Evolutionary conservation across 2,797 vertebrate genomes (phyloP), one percentile per base, ranked within the genome.

Genomic region (Triplophysa bombifrons): DNA sequence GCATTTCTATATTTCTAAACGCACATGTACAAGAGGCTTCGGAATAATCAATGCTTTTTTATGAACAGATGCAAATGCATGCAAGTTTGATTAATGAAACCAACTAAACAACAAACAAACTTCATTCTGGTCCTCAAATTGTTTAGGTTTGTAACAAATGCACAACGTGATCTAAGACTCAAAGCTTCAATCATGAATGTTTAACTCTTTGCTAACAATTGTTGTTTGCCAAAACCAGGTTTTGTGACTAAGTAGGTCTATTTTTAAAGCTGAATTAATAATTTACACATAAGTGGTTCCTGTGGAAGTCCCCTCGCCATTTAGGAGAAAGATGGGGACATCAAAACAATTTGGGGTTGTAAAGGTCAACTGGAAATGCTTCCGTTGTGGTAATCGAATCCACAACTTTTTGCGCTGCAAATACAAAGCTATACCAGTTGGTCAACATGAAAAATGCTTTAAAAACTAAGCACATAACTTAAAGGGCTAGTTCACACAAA

Each of bases 41-140:
- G 63, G 80, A 78, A 82, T 72, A 76, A 67, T 55, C 78, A 78
- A 80, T n/a, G 51, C 20, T 61, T 44, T 80, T 50, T 66, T 10
- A 69, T 69, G 68, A 64, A 65, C 72, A 67, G 63, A 80, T 80
- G 67, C 51, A 78, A 74, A 82, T 34, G 34, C 14, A 44, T 71
- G 20, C 55, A 41, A 44, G 50, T 58, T 20, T 16, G 66, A 78
- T 61, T 51, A 56, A 51, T 78, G 44, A 78, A 78, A 67, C 14
- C 27, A 22, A 34, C 44, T 41, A 51, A 41, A 25, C 16, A 58
- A 58, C 27, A 7, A 0, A 56, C 30, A 27, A 60, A 61, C 20
- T 44, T 44, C 11, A 25, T 1, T 2, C 7, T 71, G 9, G 11
- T 14, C 6, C 20, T 51, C 14, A 34, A 69, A 77, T 19, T 61